phyloP scores from a whole-genome alignment of 2,888 invertebrate genomes.

The Lasioglossum malachurum region DNA sequence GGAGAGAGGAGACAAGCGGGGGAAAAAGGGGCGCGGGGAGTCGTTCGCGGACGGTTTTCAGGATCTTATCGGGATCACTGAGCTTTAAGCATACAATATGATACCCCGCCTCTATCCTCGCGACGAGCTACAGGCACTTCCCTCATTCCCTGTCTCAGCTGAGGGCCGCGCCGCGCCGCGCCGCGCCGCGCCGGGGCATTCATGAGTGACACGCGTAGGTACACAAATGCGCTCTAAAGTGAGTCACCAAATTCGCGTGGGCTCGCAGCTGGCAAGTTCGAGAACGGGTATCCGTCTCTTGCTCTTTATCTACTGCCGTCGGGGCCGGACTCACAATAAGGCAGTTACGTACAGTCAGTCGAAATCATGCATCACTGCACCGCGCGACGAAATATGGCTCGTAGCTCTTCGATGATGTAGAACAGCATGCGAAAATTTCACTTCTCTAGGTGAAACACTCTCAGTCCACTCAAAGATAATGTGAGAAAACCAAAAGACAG shows the following conservation, averaged over 20 bases:
- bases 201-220: constrained; percentile 66
- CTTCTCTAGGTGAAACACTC: neutral
- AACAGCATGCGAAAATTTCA: neutral
- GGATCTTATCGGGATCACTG: constrained; percentile 62
- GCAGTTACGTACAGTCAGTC: constrained; percentile 8
- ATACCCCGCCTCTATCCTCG: constrained; percentile 38
- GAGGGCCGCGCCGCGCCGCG: constrained; percentile 27
- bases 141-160: constrained; percentile 16
- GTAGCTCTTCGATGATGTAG: neutral
- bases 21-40: constrained; percentile 10
- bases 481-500: no score
- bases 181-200: constrained; percentile 48
- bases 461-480: no score
- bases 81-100: constrained; percentile 56
- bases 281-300: constrained; percentile 67
- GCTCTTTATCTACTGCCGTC: constrained; percentile 71
- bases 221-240: constrained; percentile 57
- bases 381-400: neutral
- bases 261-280: constrained; percentile 64
- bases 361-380: neutral
- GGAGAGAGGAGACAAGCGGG: neutral
- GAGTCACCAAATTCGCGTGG: constrained; percentile 75
- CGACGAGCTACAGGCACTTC: neutral
- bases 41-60: constrained; percentile 53
- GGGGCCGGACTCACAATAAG: constrained; percentile 65